These are phyloP conservation scores for Alviniconcha strummeri DNA, from an alignment of 2,888 invertebrate genomes.

Conservation along the genomic window DNA sequence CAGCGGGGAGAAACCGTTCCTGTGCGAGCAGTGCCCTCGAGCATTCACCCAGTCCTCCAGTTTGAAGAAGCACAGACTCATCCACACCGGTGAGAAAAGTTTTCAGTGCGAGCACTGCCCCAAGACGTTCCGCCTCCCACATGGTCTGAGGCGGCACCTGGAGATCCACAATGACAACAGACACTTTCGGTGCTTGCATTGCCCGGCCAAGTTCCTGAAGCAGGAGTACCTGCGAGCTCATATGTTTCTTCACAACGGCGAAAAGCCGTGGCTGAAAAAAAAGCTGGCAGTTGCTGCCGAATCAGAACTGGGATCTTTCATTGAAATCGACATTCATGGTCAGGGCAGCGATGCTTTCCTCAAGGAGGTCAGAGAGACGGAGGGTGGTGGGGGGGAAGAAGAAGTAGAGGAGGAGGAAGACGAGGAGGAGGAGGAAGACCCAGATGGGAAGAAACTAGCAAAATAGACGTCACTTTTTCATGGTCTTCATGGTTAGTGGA, in stretches of 20 bases:
- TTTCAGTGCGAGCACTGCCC: slow-evolving; percentile 1
- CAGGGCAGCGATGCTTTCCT: too few relatives aligned
- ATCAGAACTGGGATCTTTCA: too few relatives aligned
- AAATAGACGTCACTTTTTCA: too few relatives aligned
- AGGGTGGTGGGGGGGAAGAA: too few relatives aligned
- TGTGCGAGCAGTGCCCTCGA: slow-evolving; percentile 4
- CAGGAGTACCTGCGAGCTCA: background rate
- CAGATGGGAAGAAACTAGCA: too few relatives aligned
- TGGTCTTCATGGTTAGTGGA: too few relatives aligned
- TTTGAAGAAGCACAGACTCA: slow-evolving; percentile 7
- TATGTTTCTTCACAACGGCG: slow-evolving; percentile 8
- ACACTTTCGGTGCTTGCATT: slow-evolving; percentile 8
- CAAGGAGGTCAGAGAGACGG: too few relatives aligned
- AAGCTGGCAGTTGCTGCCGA: too few relatives aligned
- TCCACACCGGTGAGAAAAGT: background rate
- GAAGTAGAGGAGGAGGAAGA: too few relatives aligned
- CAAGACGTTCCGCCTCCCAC: slow-evolving; percentile 7
- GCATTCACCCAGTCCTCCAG: slow-evolving; percentile 13
- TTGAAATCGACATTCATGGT: too few relatives aligned
- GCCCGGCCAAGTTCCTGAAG: slow-evolving; percentile 14
- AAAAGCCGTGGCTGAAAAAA: slow-evolving; percentile 7
- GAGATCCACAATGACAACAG: slow-evolving; percentile 2
- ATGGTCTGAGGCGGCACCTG: slow-evolving; percentile 14
- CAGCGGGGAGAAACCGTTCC: slow-evolving; percentile 10
- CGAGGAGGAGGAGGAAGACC: too few relatives aligned